phyloP scores from a whole-genome alignment of 2,797 vertebrate genomes.

The Brachyrhaphis roseni region DNA sequence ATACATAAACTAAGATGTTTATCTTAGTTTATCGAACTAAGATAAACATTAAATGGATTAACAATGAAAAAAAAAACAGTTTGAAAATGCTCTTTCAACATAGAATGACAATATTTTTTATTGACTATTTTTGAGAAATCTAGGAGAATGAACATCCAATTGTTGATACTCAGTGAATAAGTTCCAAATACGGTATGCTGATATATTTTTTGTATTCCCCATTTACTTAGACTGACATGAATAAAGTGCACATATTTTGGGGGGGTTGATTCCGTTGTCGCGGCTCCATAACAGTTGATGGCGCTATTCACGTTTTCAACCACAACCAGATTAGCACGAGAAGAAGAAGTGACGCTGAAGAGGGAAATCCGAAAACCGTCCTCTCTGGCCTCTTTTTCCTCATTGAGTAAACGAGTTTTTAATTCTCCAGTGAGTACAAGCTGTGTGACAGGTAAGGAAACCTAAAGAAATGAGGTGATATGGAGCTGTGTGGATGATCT shows the following conservation, averaged over 20 bases:
- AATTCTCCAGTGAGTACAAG: neutral
- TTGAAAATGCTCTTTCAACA: too few relatives aligned
- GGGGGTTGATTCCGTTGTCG: neutral
- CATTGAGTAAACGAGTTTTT: neutral
- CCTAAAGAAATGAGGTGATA: neutral
- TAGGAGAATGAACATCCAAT: neutral
- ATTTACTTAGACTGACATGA: neutral
- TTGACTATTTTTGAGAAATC: neutral
- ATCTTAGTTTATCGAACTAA: neutral
- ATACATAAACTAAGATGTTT: too few relatives aligned
- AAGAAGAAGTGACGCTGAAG: neutral
- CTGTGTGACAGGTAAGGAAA: neutral
- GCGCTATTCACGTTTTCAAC: neutral
- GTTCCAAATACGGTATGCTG: neutral
- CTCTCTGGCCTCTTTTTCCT: neutral
- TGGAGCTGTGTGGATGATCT: neutral
- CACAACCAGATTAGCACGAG: neutral
- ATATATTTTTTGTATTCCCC: neutral
- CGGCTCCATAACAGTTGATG: neutral
- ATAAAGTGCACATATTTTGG: neutral
- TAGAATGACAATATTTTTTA: too few relatives aligned
- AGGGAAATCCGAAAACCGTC: neutral
- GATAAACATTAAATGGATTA: neutral
- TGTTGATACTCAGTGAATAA: neutral
- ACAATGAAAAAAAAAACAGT: neutral